Percentiles rank a stretch among this genome's conserved stretches.
Conservation (phyloP, 2,797 vertebrate genomes). For the Delichon dasypus region DNA sequence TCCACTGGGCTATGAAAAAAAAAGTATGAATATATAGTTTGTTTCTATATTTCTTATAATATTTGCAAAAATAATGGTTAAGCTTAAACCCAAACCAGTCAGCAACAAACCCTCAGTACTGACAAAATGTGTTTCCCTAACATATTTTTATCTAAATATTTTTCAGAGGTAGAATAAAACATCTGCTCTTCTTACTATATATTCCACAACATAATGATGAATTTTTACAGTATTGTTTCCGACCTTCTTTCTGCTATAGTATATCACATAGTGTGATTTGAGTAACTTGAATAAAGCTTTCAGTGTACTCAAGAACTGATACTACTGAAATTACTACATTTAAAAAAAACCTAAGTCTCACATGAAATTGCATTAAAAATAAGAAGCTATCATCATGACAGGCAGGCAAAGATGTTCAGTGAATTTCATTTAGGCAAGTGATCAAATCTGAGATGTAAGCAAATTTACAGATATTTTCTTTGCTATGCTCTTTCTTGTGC, state of each 20-base stretch:
- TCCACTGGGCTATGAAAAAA: background rate
- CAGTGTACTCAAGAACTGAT: background rate
- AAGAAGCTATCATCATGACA: background rate
- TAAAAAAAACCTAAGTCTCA: background rate
- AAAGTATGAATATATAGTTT: background rate
- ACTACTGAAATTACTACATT: background rate
- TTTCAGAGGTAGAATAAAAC: background rate
- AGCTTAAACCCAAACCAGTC: background rate
- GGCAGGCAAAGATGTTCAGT: background rate
- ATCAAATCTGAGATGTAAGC: background rate
- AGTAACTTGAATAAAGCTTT: background rate
- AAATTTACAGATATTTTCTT: background rate
- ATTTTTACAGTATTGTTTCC: background rate
- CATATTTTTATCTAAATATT: background rate
- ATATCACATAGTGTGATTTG: background rate
- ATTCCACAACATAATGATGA: background rate
- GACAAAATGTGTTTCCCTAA: background rate
- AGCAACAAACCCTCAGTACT: background rate
- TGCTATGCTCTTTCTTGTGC: background rate
- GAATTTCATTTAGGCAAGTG: background rate
- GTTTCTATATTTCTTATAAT: background rate
- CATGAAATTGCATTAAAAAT: background rate
- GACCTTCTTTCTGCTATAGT: background rate
- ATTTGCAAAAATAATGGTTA: background rate
- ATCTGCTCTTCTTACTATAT: background rate